Evolutionary conservation across 2,113 vertebrate genomes (phyloP).

Genomic region (Natator depressus): DNA sequence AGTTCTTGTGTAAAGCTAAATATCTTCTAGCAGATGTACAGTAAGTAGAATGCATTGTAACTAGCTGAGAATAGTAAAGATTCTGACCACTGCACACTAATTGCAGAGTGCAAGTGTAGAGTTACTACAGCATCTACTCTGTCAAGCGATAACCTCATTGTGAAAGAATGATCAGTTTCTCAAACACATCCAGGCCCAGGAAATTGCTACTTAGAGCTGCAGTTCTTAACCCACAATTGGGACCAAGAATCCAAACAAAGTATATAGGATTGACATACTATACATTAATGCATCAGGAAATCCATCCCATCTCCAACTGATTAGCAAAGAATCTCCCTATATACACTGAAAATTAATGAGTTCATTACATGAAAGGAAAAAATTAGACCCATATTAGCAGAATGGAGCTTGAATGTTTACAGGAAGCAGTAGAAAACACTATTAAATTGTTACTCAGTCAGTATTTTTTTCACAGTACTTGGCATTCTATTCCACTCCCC

Average conservation of each 20-base stretch:
- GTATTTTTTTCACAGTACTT: neutral
- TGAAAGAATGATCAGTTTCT: neutral
- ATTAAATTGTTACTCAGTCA: neutral
- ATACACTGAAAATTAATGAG: neutral
- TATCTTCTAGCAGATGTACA: neutral
- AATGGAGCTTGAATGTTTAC: neutral
- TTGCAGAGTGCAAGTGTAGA: neutral
- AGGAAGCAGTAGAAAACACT: rapidly evolving
- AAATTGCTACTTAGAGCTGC: neutral
- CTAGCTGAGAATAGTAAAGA: neutral
- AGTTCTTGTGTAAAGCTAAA: neutral
- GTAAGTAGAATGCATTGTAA: neutral
- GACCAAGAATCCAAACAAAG: neutral
- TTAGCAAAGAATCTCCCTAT: neutral
- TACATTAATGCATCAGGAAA: neutral
- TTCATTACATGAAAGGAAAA: neutral
- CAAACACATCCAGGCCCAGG: neutral
- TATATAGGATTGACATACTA: neutral
- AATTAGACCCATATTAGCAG: neutral
- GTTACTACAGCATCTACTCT: rapidly evolving
- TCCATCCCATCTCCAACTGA: neutral
- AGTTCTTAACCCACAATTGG: neutral
- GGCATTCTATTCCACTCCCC: neutral
- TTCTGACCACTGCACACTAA: neutral
- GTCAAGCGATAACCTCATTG: neutral